A percentile compares a stretch with the other conserved stretches of the same genome.
Evolutionary conservation across 2,888 invertebrate genomes (phyloP).

Genomic region (Drosophila quinaria): DNA sequence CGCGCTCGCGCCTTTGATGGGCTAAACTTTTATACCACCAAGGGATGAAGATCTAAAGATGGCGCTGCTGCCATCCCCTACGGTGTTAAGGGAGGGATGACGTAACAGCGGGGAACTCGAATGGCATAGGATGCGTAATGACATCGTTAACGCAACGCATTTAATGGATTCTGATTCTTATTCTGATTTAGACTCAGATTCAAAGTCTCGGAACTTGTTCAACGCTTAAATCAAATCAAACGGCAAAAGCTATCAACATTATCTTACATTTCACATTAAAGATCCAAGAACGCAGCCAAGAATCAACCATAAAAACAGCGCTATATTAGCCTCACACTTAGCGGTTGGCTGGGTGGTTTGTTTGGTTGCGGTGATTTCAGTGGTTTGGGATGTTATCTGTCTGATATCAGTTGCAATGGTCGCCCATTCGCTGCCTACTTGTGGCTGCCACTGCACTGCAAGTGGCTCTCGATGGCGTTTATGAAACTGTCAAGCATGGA

Average conservation of each 20-base stretch:
- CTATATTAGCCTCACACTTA: constrained; percentile 71
- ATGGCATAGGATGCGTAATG: constrained; percentile 88
- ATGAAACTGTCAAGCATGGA: constrained; percentile 71
- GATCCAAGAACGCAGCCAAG: constrained; percentile 10
- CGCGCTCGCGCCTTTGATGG: constrained; percentile 82
- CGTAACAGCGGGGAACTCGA: constrained; percentile 36
- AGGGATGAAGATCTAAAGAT: constrained; percentile 53
- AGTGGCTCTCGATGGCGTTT: constrained; percentile 68
- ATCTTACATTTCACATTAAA: constrained; percentile 64
- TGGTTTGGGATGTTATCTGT: constrained; percentile 16
- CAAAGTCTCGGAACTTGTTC: constrained; percentile 27
- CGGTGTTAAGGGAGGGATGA: constrained; percentile 86
- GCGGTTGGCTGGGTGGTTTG: constrained; percentile 38
- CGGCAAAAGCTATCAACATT: constrained; percentile 65
- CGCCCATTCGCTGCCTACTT: constrained; percentile 66
- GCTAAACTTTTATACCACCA: constrained; percentile 69
- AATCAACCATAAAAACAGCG: constrained; percentile 12
- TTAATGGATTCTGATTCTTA: constrained; percentile 67
- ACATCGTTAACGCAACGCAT: constrained; percentile 75
- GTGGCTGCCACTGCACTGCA: constrained; percentile 63
- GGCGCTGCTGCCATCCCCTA: constrained; percentile 11
- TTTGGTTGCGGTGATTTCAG: constrained; percentile 1
- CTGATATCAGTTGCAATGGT: constrained; percentile 63
- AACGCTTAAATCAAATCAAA: constrained; percentile 62
- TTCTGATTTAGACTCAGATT: constrained; percentile 27